A percentile compares a stretch with the other conserved stretches of the same genome.
These are phyloP conservation scores for Holothuria leucospilota DNA, from an alignment of 53 echinoderm and acorn worm genomes.

Conservation along the genomic window DNA sequence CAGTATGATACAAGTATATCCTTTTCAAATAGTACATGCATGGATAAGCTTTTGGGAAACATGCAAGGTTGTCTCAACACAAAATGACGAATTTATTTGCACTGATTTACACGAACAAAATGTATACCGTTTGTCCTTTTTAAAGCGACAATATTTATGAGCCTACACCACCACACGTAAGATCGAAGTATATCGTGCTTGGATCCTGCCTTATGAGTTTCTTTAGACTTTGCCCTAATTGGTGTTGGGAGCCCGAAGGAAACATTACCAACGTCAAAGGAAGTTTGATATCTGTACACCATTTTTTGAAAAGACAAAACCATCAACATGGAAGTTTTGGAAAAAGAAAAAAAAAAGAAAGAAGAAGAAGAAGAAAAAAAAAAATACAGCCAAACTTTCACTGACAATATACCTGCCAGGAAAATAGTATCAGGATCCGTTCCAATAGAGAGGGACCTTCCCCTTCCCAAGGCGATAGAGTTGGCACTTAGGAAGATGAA, in stretches of 20 bases:
- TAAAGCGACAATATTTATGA: not conserved
- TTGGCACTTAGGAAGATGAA: not conserved
- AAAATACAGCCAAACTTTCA: no score
- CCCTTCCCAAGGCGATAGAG: not conserved
- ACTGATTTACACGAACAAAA: no score
- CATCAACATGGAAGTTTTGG: not conserved
- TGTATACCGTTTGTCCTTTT: no score
- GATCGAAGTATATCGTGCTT: constrained; percentile 28
- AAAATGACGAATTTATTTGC: no score
- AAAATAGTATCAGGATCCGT: not conserved
- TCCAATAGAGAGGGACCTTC: not conserved
- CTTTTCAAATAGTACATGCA: no score
- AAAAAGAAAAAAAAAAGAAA: no score
- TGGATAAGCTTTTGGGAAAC: no score
- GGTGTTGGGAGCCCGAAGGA: not conserved
- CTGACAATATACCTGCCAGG: no score
- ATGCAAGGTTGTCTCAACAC: no score
- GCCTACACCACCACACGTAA: not conserved
- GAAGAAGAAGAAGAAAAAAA: no score
- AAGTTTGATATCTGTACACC: not conserved
- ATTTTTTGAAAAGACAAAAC: not conserved
- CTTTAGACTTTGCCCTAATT: not conserved
- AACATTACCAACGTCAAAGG: not conserved
- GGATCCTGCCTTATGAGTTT: constrained; percentile 7
- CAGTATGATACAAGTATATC: no score